These are phyloP conservation scores for Sarcophaga variegata DNA, from an alignment of 2,888 invertebrate genomes.

Conservation along the genomic window DNA sequence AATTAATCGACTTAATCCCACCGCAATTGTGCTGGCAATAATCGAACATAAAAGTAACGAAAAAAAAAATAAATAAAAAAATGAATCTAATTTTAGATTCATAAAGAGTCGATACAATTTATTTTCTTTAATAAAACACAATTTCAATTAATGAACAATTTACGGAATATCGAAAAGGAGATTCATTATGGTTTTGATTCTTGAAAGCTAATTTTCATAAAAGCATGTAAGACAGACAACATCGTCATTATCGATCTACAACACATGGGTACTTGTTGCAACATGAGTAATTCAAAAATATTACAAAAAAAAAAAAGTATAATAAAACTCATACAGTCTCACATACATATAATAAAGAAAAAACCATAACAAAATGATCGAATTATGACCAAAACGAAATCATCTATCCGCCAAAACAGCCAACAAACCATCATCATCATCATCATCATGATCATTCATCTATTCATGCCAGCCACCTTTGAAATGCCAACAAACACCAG, in stretches of 20 bases:
- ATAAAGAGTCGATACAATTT: neutral
- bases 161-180: conserved; percentile 43
- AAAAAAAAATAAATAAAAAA: neutral
- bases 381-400: conserved; percentile 40
- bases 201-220: conserved; percentile 58
- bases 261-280: conserved; percentile 27
- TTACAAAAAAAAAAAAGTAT: neutral
- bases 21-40: conserved; percentile 1
- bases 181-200: conserved; percentile 45
- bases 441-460: neutral
- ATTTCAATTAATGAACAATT: conserved; percentile 49
- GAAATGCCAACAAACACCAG: conserved; percentile 16
- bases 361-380: conserved; percentile 35
- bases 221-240: conserved; percentile 57
- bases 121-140: neutral
- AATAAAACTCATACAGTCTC: conserved; percentile 17
- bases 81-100: neutral
- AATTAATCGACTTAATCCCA: conserved; percentile 16
- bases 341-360: neutral
- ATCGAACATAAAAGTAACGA: too few relatives aligned
- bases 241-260: conserved; percentile 8
- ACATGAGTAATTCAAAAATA: neutral
- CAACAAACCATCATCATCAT: neutral
- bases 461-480: conserved; percentile 48
- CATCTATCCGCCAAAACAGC: neutral